Conservation (phyloP, 2,797 vertebrate species). For the Benthosema pterotum region DNA sequence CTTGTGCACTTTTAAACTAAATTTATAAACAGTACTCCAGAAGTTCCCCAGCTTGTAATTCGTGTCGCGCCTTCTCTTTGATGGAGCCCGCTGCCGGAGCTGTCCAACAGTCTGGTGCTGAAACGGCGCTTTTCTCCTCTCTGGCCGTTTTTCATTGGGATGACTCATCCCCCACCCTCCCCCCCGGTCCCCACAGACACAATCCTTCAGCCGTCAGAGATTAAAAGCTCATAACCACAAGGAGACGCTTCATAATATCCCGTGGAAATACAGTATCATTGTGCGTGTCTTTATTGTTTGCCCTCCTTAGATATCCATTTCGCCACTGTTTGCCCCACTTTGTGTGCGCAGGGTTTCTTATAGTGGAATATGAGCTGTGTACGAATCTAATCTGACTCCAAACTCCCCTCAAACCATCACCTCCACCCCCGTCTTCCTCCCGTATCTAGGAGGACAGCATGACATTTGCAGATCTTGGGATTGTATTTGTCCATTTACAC, state of each 20-base stretch:
- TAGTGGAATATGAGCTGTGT: slow-evolving; percentile 28
- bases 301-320: slow-evolving; percentile 32
- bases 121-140: slow-evolving; percentile 53
- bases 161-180: slow-evolving; percentile 60
- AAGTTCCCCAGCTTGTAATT: slow-evolving; percentile 16
- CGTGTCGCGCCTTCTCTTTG: slow-evolving; percentile 5
- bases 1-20: not conserved
- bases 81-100: slow-evolving; percentile 31
- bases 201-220: slow-evolving; percentile 54
- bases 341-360: slow-evolving; percentile 35
- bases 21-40: not conserved
- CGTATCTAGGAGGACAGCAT: not conserved
- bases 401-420: not conserved
- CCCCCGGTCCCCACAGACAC: slow-evolving; percentile 26
- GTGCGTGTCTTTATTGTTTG: slow-evolving; percentile 33
- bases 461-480: slow-evolving; percentile 35
- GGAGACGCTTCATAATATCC: slow-evolving; percentile 52
- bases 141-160: slow-evolving; percentile 35
- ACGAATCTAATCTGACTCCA: slow-evolving; percentile 34
- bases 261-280: slow-evolving; percentile 43
- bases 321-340: slow-evolving; percentile 36
- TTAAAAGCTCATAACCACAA: slow-evolving; percentile 58
- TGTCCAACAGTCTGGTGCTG: slow-evolving; percentile 55
- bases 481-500: slow-evolving; percentile 5
- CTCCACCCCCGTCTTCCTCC: not conserved